Evolutionary conservation across 2,888 invertebrate genomes (phyloP), one percentile per base, ranked within the genome.

Genomic region (Hirtodrosophila cameraria): DNA sequence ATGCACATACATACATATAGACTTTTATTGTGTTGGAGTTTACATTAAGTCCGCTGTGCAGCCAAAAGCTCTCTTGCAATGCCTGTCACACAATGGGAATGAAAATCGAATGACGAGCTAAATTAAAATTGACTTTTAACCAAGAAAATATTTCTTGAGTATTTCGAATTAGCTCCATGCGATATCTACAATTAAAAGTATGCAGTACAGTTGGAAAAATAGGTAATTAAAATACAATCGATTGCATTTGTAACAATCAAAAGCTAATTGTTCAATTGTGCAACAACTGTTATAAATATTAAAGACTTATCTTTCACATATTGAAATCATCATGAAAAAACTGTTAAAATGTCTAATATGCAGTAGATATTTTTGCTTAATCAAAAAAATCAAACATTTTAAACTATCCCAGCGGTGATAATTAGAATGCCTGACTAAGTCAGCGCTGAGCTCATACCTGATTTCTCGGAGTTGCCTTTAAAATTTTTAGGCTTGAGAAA

Each of bases 121-220:
- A 61, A 82, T 82, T 62, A 70, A 77, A 63, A 80, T 73, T 82
- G 75, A 57, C 78, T 62, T 55, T 57, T 50, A 33, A 72, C 23
- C 33, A 43, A 30, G 30, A 33, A 39, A 42, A 36, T 13, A 31
- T 31, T 30, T 12, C 23, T 33, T 20, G 20, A 31, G 4, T n/a
- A 12, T 41, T 50, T 46, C 42, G 36, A n/a, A 55, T 28, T 39
- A 20, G 27, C 11, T 31, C 18, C 18, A 42, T 6, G 27, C 9
- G 20, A n/a, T 15, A 12, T 16, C 8, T 27, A 9, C 8, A 3
- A 8, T n/a, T 20, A 6, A 43, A 3, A 12, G 27, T 18, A 3
- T 11, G 12, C 1, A 20, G 18, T n/a, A 35, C 28, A 15, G 20
- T 20, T 39, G 3, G 5, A 8, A 33, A 53, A 30, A 28, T n/a